Percentiles rank a stretch among this genome's conserved stretches.
Conservation (phyloP, 2,888 invertebrate genomes). For the Sesia bembeciformis region DNA sequence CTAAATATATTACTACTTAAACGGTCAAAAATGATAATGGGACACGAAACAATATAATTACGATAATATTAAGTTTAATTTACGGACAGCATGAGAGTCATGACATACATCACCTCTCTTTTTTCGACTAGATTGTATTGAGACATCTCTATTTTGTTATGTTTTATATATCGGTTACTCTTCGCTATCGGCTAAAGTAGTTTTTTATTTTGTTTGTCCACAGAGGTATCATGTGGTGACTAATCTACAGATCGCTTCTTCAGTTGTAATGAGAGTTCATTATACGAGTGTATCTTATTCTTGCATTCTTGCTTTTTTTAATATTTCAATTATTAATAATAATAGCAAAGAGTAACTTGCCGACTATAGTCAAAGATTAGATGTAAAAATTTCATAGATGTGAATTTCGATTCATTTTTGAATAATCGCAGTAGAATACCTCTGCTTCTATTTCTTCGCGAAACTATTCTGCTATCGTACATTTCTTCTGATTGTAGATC, state of each 20-base stretch:
- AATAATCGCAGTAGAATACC: neutral
- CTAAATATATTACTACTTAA: too few relatives aligned
- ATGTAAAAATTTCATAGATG: neutral
- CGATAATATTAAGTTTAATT: too few relatives aligned
- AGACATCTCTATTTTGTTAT: too few relatives aligned
- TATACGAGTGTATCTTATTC: slow-evolving; percentile 20
- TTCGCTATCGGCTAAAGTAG: neutral
- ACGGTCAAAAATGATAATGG: too few relatives aligned
- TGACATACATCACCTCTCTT: too few relatives aligned
- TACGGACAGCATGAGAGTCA: too few relatives aligned
- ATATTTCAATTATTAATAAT: slow-evolving; percentile 48
- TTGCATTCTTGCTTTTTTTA: slow-evolving; percentile 35
- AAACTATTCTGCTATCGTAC: too few relatives aligned
- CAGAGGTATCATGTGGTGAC: slow-evolving; percentile 38
- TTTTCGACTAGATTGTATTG: too few relatives aligned
- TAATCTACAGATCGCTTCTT: slow-evolving; percentile 19
- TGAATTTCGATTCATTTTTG: neutral
- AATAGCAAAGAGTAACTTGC: slow-evolving; percentile 43
- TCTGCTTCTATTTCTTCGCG: too few relatives aligned
- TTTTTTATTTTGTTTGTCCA: slow-evolving; percentile 32
- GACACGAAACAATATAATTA: too few relatives aligned
- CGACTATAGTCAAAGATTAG: slow-evolving; percentile 27
- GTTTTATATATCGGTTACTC: neutral
- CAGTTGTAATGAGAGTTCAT: slow-evolving; percentile 37
- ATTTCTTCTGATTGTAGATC: too few relatives aligned